Evolutionary conservation across 2,797 vertebrate genomes (phyloP).

Genomic region (Rachycentron canadum): DNA sequence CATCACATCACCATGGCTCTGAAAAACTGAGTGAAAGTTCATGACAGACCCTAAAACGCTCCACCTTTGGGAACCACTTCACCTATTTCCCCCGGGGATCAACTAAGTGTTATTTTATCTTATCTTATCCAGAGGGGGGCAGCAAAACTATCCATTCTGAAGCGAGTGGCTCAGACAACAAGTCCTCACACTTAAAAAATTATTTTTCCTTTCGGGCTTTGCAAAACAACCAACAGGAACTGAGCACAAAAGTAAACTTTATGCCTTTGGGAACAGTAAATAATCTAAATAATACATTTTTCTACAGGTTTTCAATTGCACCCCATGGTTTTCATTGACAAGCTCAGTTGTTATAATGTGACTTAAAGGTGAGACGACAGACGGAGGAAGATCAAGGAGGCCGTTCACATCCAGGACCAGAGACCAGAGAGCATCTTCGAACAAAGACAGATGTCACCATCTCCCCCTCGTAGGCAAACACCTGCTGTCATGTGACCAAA

Average conservation of each 20-base stretch:
- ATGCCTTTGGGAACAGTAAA: not conserved
- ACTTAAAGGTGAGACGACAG: too few relatives aligned
- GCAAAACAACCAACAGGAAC: not conserved
- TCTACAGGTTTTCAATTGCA: not conserved
- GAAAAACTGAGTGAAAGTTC: not conserved
- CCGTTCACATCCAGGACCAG: too few relatives aligned
- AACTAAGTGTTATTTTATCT: slow-evolving; percentile 53
- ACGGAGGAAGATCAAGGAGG: too few relatives aligned
- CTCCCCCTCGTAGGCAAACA: too few relatives aligned
- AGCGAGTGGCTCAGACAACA: not conserved
- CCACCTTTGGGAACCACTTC: slow-evolving; percentile 15
- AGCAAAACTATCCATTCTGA: slow-evolving; percentile 13
- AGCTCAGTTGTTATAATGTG: too few relatives aligned
- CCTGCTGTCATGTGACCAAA: too few relatives aligned
- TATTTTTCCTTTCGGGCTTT: not conserved
- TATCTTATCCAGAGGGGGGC: slow-evolving; percentile 39
- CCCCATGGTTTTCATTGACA: too few relatives aligned
- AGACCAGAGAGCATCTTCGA: too few relatives aligned
- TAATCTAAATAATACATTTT: not conserved
- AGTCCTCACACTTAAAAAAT: not conserved
- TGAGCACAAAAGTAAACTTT: not conserved
- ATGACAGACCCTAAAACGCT: not conserved
- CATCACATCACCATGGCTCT: too few relatives aligned
- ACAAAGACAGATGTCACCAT: not conserved
- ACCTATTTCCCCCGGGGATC: slow-evolving; percentile 3